These are phyloP conservation scores for Phocides pigmalion DNA, from an alignment of 1,140 invertebrate genomes.

Conservation along the genomic window DNA sequence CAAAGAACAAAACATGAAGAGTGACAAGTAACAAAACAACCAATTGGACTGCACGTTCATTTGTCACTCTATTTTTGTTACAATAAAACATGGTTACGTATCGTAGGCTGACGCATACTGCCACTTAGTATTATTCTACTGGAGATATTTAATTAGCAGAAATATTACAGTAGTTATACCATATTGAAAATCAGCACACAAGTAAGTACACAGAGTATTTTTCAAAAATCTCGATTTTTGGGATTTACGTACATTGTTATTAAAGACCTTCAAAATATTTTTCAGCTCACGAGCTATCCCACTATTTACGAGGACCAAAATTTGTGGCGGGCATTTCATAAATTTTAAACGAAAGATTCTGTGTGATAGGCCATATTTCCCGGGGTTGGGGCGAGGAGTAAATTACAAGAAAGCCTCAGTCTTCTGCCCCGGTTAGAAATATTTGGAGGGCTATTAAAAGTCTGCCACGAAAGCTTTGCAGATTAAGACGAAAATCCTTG, in stretches of 20 bases:
- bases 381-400: conserved; percentile 40
- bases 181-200: no score
- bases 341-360: conserved; percentile 20
- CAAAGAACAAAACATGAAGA: no score
- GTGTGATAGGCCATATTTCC: conserved; percentile 44
- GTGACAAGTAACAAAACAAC: no score
- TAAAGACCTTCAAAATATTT: conserved; percentile 4
- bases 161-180: no score
- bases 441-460: conserved; percentile 62
- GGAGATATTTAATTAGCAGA: no score
- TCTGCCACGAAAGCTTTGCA: conserved; percentile 46
- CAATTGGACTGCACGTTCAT: no score
- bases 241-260: conserved; percentile 6
- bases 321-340: conserved; percentile 14
- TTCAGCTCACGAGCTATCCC: background rate
- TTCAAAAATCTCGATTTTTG: background rate
- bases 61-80: no score
- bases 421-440: conserved; percentile 44
- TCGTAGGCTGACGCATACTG: no score
- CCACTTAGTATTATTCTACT: no score
- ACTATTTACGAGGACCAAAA: background rate
- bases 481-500: conserved; percentile 51
- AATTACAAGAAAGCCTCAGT: conserved; percentile 50
- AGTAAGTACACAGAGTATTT: no score
- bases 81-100: no score